phyloP scores from a whole-genome alignment of 2,888 invertebrate species.

The Caenorhabditis panamensis region DNA sequence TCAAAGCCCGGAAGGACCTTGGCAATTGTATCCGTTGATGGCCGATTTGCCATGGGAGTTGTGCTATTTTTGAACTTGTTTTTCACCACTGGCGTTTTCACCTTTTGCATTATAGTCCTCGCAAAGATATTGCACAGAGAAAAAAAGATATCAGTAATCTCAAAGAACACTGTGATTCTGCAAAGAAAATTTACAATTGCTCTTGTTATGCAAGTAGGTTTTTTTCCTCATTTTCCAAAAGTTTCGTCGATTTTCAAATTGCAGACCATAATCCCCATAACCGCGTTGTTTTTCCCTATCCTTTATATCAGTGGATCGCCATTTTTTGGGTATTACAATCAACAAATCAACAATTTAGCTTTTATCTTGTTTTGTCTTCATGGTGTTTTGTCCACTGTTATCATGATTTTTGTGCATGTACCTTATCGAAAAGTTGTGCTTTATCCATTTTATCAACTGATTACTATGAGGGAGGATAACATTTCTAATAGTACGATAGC shows the following conservation, averaged over 20 bases:
- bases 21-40: no score
- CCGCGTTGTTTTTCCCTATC: neutral
- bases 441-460: neutral
- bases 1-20: no score
- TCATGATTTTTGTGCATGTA: conserved; percentile 10
- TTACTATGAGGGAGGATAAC: neutral
- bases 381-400: conserved; percentile 20
- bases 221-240: no score
- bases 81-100: neutral
- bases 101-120: neutral
- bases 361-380: conserved; percentile 13
- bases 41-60: no score
- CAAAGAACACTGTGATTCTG: neutral
- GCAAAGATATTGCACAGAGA: neutral
- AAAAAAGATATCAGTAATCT: neutral
- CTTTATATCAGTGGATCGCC: neutral
- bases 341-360: conserved; percentile 22
- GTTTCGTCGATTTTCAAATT: no score
- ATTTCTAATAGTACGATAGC: no score
- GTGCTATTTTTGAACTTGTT: no score
- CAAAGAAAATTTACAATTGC: neutral
- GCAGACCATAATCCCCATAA: conserved; percentile 16
- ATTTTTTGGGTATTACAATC: conserved; percentile 14
- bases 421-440: conserved; percentile 5
- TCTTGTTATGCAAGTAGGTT: no score